Evolutionary conservation across 2,797 vertebrate genomes (phyloP).

Genomic region (Huso huso): DNA sequence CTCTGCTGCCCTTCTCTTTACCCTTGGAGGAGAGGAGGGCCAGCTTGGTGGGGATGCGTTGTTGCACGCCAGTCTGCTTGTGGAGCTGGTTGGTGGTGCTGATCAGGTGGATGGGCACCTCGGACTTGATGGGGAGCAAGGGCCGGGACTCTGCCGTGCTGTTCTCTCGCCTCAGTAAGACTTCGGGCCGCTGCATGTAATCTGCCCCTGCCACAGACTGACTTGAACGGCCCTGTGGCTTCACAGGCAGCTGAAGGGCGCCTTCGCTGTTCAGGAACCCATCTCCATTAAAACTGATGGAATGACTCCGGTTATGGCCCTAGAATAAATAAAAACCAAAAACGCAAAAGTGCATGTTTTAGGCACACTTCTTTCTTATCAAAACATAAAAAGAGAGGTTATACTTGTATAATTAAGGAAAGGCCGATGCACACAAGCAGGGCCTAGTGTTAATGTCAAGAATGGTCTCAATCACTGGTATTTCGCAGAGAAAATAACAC

Average conservation of each 20-base stretch:
- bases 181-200: slow-evolving; percentile 62
- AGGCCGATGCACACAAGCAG: too few species aligned
- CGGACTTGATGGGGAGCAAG: slow-evolving; percentile 57
- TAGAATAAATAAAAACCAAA: slow-evolving; percentile 19
- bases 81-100: slow-evolving; percentile 94
- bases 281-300: slow-evolving; percentile 79
- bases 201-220: slow-evolving; percentile 51
- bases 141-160: slow-evolving; percentile 41
- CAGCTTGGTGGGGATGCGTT: slow-evolving; percentile 95
- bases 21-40: slow-evolving; percentile 61
- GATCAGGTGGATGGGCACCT: slow-evolving; percentile 88
- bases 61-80: slow-evolving; percentile 76
- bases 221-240: slow-evolving; percentile 44
- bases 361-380: too few species aligned
- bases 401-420: too few species aligned
- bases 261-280: slow-evolving; percentile 42
- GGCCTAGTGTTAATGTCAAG: too few species aligned
- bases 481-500: too few species aligned
- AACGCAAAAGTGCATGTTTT: too few species aligned
- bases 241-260: slow-evolving; percentile 32
- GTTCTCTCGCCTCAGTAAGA: slow-evolving; percentile 62
- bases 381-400: too few species aligned
- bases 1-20: slow-evolving; percentile 69
- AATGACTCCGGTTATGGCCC: slow-evolving; percentile 52
- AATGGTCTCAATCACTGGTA: too few species aligned